These are phyloP conservation scores for Pseudorasbora parva DNA, from an alignment of 2,113 vertebrate species.

Conservation along the genomic window DNA sequence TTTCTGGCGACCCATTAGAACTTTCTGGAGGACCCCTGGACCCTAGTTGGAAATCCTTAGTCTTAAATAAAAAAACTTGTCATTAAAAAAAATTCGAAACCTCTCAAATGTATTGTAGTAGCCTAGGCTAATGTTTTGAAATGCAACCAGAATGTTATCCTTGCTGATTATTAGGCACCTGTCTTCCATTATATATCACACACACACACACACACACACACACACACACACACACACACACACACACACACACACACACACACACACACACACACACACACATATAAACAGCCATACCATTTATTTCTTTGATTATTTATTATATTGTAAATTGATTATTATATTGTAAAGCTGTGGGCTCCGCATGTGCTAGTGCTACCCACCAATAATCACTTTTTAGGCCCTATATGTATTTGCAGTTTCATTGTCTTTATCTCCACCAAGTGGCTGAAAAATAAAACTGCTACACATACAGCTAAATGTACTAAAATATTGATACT, in stretches of 20 bases:
- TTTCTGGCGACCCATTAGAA: no score
- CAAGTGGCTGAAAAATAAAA: slow-evolving; percentile 10
- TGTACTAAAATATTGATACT: neutral
- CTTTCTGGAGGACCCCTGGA: no score
- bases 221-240: no score
- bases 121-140: neutral
- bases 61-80: no score
- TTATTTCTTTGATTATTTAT: neutral
- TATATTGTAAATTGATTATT: no score
- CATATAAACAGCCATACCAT: neutral
- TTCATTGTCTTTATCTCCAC: slow-evolving; percentile 6
- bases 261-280: no score
- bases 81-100: neutral
- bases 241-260: no score
- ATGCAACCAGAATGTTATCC: neutral
- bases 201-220: no score
- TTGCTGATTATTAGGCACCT: neutral
- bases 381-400: neutral
- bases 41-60: no score
- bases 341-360: neutral
- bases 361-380: neutral
- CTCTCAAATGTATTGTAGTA: neutral
- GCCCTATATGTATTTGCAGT: neutral
- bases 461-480: neutral
- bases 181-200: no score